A percentile compares a stretch with the other conserved stretches of the same genome.
Conservation (phyloP, 2,113 vertebrate species). For the Cavia porcellus region DNA sequence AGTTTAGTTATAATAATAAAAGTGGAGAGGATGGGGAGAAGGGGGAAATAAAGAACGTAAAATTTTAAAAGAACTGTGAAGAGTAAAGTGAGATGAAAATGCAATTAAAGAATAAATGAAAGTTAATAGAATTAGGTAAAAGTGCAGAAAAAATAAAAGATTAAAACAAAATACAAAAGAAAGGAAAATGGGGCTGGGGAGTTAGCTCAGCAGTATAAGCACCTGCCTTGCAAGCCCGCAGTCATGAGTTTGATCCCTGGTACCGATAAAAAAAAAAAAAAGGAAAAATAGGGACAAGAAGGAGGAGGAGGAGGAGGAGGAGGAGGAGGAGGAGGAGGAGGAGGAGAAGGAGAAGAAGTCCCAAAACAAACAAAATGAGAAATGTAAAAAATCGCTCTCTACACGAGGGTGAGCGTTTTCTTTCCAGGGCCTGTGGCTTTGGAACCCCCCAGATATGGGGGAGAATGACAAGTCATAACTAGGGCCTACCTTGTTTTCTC, state of each 20-base stretch:
- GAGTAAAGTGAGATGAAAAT: not conserved
- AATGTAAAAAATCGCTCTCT: too few species aligned
- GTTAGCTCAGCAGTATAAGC: too few species aligned
- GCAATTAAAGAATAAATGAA: not conserved
- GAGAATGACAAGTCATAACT: not conserved
- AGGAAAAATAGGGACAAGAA: too few species aligned
- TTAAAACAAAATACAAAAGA: not conserved
- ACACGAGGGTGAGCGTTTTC: not conserved
- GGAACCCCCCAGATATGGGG: not conserved
- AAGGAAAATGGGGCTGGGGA: not conserved
- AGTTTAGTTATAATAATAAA: not conserved
- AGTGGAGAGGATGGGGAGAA: not conserved
- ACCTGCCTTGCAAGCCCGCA: too few species aligned
- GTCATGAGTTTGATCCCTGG: too few species aligned
- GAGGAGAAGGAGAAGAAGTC: not conserved
- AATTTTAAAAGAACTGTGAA: not conserved
- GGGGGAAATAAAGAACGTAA: not conserved
- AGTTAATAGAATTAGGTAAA: not conserved
- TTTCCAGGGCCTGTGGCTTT: not conserved
- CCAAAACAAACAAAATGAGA: not conserved
- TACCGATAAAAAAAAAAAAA: too few species aligned
- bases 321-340: too few species aligned
- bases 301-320: too few species aligned
- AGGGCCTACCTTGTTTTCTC: not conserved
- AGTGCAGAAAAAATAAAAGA: not conserved